Base-by-base conservation (phyloP, 1,140 invertebrate species). In the Euglossa dilemma region DNA sequence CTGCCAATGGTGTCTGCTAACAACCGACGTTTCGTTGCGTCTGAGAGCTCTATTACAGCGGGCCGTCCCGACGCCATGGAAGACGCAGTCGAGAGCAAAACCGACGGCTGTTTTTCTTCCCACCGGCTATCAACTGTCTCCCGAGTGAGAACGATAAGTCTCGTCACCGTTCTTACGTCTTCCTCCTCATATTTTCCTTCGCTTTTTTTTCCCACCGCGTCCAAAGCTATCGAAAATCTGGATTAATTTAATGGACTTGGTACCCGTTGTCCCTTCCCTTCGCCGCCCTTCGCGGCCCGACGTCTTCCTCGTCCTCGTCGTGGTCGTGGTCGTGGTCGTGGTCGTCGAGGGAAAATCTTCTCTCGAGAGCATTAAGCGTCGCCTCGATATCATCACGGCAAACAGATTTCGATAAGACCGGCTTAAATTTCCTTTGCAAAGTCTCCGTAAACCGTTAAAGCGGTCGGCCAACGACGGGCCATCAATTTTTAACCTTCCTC, bases 1-100 rank as follows among this genome's bases (percentile, higher is more conserved):
- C 76, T 36, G 43, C 11, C 64, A 57, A 59, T 59, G 43, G n/a
- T 70, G 59, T 79, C 76, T 28, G 76, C 52, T 56, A 67, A 78
- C 63, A 56, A 56, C 36, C 50, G 61, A n/a, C 28, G 20, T 76
- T 63, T 56, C 36, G 75, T 43, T 47, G 76, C 64, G 36, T 59
- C 52, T 70, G 45, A 79, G 66, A 59, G 66, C 54, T 59, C 43
- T 25, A 28, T 78, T 69, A 63, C 45, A 67, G 59, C 28, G 20
- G 23, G 3, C 36, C 61, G 36, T 47, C 11, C 11, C 36, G 23
- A 56, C 14, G 74, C 43, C 43, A n/a, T 20, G 18, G n/a, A 28
- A 14, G n/a, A 59, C 23, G 57, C n/a, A 28, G 2, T 20, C 6
- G 36, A 45, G 64, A 78, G 36, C 23, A 25, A 57, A 78, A 56